These are phyloP conservation scores for Amblyraja radiata DNA, from an alignment of 2,797 vertebrate species.

Conservation along the genomic window DNA sequence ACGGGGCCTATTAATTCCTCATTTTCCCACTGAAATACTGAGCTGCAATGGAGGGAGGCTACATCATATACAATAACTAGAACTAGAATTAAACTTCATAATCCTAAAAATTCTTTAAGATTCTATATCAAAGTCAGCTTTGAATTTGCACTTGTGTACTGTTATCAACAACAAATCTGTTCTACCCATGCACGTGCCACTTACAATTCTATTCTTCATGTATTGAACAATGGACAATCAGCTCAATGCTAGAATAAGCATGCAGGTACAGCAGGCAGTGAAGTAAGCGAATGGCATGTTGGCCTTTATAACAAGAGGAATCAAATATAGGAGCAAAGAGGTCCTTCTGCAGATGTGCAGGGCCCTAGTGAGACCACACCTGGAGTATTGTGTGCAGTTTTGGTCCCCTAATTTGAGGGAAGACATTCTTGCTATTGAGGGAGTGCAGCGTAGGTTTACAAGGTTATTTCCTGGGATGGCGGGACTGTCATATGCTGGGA, in stretches of 20 bases:
- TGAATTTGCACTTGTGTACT: background rate
- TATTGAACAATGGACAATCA: background rate
- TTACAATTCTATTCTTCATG: background rate
- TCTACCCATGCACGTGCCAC: background rate
- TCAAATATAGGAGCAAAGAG: too few species aligned
- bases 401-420: too few species aligned
- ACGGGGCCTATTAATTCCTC: background rate
- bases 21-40: background rate
- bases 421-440: too few species aligned
- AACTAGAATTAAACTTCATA: background rate
- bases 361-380: too few species aligned
- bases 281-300: too few species aligned
- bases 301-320: too few species aligned
- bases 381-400: too few species aligned
- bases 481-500: too few species aligned
- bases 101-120: background rate
- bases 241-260: background rate
- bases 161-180: background rate
- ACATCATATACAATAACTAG: background rate
- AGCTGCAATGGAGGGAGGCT: background rate
- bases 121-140: background rate
- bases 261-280: too few species aligned
- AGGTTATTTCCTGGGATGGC: too few species aligned
- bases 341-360: too few species aligned
- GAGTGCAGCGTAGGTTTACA: too few species aligned